A percentile compares a stretch with the other conserved stretches of the same genome.
These are phyloP conservation scores for Selene dorsalis DNA, from an alignment of 2,797 vertebrate species.

Conservation along the genomic window DNA sequence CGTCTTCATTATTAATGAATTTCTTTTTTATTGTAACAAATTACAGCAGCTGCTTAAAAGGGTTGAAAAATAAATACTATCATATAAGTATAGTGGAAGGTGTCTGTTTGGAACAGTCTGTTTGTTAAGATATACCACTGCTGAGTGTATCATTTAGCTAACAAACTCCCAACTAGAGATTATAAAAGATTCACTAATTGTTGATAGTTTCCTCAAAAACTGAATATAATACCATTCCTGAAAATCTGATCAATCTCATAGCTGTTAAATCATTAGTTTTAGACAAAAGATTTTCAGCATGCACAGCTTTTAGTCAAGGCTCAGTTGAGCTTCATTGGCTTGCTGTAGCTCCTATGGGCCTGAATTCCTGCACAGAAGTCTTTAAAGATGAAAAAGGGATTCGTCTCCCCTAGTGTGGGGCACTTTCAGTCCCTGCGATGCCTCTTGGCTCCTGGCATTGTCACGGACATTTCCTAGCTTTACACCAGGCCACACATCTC, in stretches of 20 bases:
- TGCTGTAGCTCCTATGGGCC: background rate
- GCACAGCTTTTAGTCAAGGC: conserved; percentile 20
- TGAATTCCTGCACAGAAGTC: conserved; percentile 19
- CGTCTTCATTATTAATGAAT: too few species aligned
- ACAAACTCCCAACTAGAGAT: too few species aligned
- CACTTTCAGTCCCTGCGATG: conserved; percentile 7
- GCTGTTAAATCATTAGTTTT: conserved; percentile 1
- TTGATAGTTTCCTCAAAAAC: background rate
- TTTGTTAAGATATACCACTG: too few species aligned
- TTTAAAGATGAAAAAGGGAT: conserved; percentile 32
- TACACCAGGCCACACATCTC: conserved; percentile 36
- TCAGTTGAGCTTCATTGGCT: conserved; percentile 19
- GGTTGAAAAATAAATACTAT: too few species aligned
- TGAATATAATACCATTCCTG: background rate
- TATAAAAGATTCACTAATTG: background rate
- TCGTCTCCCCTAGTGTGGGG: conserved; percentile 3
- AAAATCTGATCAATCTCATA: background rate
- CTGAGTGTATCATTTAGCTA: too few species aligned
- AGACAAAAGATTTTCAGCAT: conserved; percentile 17
- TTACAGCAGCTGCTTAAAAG: too few species aligned
- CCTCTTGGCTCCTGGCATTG: conserved; percentile 37
- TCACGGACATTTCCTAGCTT: conserved; percentile 30
- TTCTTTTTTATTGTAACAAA: too few species aligned
- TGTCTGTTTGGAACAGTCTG: too few species aligned
- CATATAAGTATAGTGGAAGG: too few species aligned